Conservation (phyloP, 2,888 invertebrate genomes). For the Odontocolon sp. region DNA sequence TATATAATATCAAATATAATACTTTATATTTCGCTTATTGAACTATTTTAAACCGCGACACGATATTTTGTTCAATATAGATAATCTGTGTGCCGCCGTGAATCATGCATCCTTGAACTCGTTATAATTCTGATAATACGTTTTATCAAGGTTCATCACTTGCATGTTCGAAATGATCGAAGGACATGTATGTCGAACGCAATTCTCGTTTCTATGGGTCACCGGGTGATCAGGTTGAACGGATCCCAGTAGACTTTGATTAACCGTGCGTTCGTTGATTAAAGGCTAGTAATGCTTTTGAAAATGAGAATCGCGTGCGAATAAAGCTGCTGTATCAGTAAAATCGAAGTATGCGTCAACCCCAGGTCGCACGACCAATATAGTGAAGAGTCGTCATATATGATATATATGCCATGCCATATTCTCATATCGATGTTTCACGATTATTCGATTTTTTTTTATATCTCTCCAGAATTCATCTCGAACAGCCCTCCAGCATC, state of each 20-base stretch:
- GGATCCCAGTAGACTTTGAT: slow-evolving; percentile 28
- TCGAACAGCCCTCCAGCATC: not conserved
- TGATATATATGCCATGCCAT: slow-evolving; percentile 31
- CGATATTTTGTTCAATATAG: slow-evolving; percentile 37
- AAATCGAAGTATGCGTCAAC: not conserved
- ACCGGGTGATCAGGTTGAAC: slow-evolving; percentile 10
- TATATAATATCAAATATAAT: slow-evolving; percentile 40
- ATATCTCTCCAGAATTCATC: not conserved
- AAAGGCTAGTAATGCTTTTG: slow-evolving; percentile 15
- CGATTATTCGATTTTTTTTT: slow-evolving; percentile 34
- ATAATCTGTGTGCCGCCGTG: slow-evolving; percentile 29
- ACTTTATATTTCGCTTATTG: slow-evolving; percentile 45
- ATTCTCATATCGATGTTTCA: slow-evolving; percentile 45
- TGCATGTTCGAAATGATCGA: not conserved
- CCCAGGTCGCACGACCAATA: slow-evolving; percentile 7
- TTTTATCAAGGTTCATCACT: not conserved
- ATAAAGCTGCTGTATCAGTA: not conserved
- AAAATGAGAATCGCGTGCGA: slow-evolving; percentile 32
- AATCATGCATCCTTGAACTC: not conserved
- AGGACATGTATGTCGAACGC: not conserved
- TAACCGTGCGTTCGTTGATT: slow-evolving; percentile 44
- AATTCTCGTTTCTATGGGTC: slow-evolving; percentile 31
- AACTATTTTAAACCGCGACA: slow-evolving; percentile 14
- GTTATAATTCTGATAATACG: not conserved
- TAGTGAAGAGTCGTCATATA: slow-evolving; percentile 30